These are phyloP conservation scores for Crepidodera aurea DNA, from an alignment of 2,888 invertebrate genomes.

Conservation along the genomic window DNA sequence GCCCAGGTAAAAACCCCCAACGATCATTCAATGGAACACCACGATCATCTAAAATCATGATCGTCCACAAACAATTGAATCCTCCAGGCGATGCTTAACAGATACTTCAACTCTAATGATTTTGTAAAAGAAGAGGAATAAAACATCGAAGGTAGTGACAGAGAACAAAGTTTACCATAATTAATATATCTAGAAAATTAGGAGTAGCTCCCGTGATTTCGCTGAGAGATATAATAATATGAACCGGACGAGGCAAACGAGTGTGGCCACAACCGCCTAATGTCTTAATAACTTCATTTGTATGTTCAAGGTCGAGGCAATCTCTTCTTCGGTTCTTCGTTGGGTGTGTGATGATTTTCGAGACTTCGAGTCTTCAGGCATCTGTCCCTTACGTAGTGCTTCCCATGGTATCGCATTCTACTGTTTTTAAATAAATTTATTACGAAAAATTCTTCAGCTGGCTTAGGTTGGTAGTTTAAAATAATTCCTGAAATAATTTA, in stretches of 20 bases:
- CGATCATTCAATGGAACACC: conserved; percentile 12
- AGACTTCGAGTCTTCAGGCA: neutral
- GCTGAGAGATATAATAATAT: conserved; percentile 60
- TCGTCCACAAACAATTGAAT: conserved; percentile 40
- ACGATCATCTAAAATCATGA: conserved; percentile 43
- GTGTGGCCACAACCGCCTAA: conserved; percentile 60
- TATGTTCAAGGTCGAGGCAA: conserved; percentile 59
- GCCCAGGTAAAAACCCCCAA: conserved; percentile 20
- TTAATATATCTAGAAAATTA: conserved; percentile 60
- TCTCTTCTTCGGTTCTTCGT: conserved; percentile 44
- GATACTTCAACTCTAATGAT: conserved; percentile 28
- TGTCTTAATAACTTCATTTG: conserved; percentile 64
- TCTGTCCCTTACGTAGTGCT: neutral
- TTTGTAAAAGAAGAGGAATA: neutral
- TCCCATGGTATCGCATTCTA: neutral
- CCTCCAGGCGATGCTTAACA: conserved; percentile 33
- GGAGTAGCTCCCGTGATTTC: conserved; percentile 60
- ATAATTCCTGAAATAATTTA: too few relatives aligned
- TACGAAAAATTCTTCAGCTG: too few relatives aligned
- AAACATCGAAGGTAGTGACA: conserved; percentile 38
- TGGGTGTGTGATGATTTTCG: neutral
- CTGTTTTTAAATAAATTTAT: too few relatives aligned
- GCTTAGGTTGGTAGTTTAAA: too few relatives aligned
- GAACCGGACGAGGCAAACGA: conserved; percentile 56
- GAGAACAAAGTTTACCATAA: conserved; percentile 51